Evolutionary conservation across 2,888 invertebrate genomes (phyloP).

Genomic region (Agrypnus murinus): DNA sequence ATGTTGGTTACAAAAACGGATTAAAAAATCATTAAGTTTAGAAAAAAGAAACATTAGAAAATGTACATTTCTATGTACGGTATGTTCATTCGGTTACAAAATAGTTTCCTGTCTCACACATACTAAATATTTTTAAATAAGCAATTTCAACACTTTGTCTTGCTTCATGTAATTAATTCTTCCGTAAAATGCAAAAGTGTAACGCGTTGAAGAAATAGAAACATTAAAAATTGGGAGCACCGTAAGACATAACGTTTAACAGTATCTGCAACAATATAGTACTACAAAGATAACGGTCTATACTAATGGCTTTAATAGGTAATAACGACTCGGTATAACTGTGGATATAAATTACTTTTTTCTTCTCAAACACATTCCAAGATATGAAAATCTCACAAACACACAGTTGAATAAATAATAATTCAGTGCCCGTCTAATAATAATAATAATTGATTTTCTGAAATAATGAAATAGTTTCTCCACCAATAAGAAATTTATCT

Average conservation of each 20-base stretch:
- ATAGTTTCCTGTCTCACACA: too few species aligned
- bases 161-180: too few species aligned
- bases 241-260: conserved; percentile 38
- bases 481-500: neutral
- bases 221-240: conserved; percentile 40
- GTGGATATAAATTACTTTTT: neutral
- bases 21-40: too few species aligned
- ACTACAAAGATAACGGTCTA: conserved; percentile 39
- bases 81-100: too few species aligned
- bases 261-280: conserved; percentile 47
- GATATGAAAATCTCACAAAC: neutral
- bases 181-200: conserved; percentile 1
- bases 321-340: conserved; percentile 7
- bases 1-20: too few species aligned
- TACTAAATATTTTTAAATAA: too few species aligned
- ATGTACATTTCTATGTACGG: too few species aligned
- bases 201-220: neutral
- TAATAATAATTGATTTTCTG: neutral
- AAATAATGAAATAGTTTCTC: neutral
- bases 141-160: too few species aligned
- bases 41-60: too few species aligned
- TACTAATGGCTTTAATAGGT: conserved; percentile 32
- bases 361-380: too few species aligned
- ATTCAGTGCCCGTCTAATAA: neutral
- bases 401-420: neutral